These are phyloP conservation scores for Chelonus insularis DNA, from an alignment of 1,140 invertebrate species.

Conservation along the genomic window DNA sequence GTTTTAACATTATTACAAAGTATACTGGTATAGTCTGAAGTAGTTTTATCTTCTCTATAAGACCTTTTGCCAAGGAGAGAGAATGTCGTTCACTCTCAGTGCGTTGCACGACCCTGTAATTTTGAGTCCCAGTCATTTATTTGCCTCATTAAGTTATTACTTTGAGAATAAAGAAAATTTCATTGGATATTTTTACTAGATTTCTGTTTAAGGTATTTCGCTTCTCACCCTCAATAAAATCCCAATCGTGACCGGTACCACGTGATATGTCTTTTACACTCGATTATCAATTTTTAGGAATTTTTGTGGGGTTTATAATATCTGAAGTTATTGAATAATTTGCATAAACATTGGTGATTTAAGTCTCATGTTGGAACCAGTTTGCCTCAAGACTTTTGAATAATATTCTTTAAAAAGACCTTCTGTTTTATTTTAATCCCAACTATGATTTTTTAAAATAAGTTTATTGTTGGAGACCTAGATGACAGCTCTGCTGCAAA, in stretches of 20 bases:
- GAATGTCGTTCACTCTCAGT: slow-evolving; percentile 23
- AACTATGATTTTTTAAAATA: no score
- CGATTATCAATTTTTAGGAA: background rate
- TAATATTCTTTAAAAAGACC: no score
- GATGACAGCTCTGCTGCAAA: no score
- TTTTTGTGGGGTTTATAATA: no score
- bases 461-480: no score
- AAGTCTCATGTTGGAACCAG: no score
- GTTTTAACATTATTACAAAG: slow-evolving; percentile 4
- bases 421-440: no score
- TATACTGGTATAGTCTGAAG: background rate
- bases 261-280: slow-evolving; percentile 6
- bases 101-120: slow-evolving; percentile 25
- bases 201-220: background rate
- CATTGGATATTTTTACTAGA: background rate
- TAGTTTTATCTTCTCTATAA: background rate
- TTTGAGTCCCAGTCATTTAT: slow-evolving; percentile 24
- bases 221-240: slow-evolving; percentile 8
- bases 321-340: no score
- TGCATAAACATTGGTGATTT: no score
- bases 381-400: no score
- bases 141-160: slow-evolving; percentile 33
- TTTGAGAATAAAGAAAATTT: background rate
- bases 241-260: background rate
- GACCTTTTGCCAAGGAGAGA: slow-evolving; percentile 5